Percentiles rank a stretch among this genome's conserved stretches.
Conservation (phyloP, 2,113 vertebrate species). For the Microcebus griseorufus region DNA sequence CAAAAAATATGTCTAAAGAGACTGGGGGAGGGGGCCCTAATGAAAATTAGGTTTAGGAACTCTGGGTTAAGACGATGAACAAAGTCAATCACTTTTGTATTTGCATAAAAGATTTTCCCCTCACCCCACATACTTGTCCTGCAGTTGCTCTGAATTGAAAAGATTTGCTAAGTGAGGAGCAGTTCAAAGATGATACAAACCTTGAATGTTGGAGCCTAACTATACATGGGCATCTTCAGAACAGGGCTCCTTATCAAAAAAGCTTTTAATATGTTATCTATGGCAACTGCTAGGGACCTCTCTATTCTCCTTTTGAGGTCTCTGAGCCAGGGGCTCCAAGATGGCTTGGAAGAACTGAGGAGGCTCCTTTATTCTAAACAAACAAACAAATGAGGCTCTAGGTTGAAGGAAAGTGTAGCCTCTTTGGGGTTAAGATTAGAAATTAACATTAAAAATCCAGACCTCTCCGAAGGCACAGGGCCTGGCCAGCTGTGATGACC, state of each 20-base stretch:
- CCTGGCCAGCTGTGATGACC: neutral
- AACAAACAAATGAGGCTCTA: neutral
- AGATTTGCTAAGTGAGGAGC: neutral
- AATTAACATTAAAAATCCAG: neutral
- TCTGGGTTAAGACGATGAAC: neutral
- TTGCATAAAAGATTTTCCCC: neutral
- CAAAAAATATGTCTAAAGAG: neutral
- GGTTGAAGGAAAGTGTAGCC: neutral
- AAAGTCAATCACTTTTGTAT: neutral
- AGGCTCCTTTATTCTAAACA: neutral
- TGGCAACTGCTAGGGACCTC: neutral
- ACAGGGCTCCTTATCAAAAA: neutral
- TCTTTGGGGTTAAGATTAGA: neutral
- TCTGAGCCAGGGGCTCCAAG: neutral
- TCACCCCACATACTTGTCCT: neutral
- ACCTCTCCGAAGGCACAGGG: neutral
- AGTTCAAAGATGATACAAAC: neutral
- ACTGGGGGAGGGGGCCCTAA: neutral
- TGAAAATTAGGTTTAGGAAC: neutral
- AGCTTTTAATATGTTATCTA: neutral
- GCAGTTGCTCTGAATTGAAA: neutral
- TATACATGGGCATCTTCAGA: neutral
- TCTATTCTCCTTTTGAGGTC: neutral
- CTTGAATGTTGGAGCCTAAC: neutral
- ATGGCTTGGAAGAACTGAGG: neutral